A percentile compares a stretch with the other conserved stretches of the same genome.
Evolutionary conservation across 2,113 vertebrate species (phyloP).

Genomic region (Centropristis striata): DNA sequence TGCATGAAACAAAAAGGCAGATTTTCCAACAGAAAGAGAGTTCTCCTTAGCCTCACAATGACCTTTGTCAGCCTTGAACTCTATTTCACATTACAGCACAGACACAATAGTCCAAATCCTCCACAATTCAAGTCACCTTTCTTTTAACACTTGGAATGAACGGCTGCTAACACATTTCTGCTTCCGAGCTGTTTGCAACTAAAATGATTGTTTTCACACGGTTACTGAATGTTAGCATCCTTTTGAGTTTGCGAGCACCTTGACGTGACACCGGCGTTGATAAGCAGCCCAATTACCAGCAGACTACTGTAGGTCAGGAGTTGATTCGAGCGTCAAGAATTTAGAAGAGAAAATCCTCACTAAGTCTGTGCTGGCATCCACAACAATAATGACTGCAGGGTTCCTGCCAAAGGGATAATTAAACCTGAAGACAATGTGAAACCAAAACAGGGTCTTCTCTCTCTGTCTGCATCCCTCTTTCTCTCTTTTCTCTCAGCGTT

Average conservation of each 20-base stretch:
- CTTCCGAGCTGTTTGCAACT: conserved; percentile 1
- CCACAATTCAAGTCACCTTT: not conserved
- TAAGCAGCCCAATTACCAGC: conserved; percentile 50
- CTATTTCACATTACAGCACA: not conserved
- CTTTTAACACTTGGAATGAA: conserved; percentile 6
- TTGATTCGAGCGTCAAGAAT: conserved; percentile 23
- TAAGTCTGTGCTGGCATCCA: conserved; percentile 11
- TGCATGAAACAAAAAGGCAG: not conserved
- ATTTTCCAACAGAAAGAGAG: not conserved
- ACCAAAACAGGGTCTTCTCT: not conserved
- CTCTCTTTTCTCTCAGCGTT: not conserved
- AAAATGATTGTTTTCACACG: not conserved
- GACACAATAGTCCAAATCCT: not conserved
- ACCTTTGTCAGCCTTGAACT: conserved; percentile 18
- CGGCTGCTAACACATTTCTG: not conserved
- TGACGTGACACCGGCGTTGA: conserved; percentile 29
- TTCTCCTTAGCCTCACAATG: not conserved
- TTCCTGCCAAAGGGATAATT: conserved; percentile 48
- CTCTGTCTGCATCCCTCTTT: not conserved
- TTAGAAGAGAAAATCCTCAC: conserved; percentile 23
- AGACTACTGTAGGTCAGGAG: conserved; percentile 38
- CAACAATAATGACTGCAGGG: conserved; percentile 47
- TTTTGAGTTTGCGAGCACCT: conserved; percentile 33
- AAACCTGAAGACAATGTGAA: conserved; percentile 36
- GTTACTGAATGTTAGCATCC: conserved; percentile 8